phyloP scores from a whole-genome alignment of 2,113 vertebrate genomes.

The Taurulus bubalis region DNA sequence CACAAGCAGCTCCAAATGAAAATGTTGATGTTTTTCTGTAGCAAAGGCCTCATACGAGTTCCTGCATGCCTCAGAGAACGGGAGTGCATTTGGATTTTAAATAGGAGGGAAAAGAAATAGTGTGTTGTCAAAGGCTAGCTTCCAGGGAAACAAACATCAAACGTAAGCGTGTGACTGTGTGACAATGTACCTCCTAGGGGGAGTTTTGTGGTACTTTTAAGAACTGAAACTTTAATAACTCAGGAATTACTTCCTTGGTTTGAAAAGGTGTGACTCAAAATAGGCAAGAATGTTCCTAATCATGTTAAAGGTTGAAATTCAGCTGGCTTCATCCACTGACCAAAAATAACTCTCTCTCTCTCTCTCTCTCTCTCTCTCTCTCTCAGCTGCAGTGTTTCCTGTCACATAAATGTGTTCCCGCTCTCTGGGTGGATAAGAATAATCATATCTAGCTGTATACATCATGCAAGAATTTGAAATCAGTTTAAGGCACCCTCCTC shows the following conservation, averaged over 20 bases:
- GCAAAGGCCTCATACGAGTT: constrained; percentile 19
- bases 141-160: constrained; percentile 69
- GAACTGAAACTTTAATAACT: constrained; percentile 51
- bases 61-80: constrained; percentile 31
- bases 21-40: constrained; percentile 32
- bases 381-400: constrained; percentile 39
- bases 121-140: constrained; percentile 57
- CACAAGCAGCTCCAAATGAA: constrained; percentile 41
- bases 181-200: constrained; percentile 57
- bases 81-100: constrained; percentile 52
- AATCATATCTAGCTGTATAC: constrained; percentile 42
- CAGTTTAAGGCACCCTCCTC: constrained; percentile 60
- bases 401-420: constrained; percentile 52
- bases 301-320: constrained; percentile 53
- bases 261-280: constrained; percentile 43
- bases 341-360: constrained; percentile 51
- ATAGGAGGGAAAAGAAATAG: constrained; percentile 38
- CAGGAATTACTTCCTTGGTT: constrained; percentile 42
- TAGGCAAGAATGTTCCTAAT: constrained; percentile 37
- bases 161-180: constrained; percentile 22
- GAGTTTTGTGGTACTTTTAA: constrained; percentile 53
- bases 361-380: not conserved
- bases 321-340: constrained; percentile 51
- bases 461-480: constrained; percentile 57
- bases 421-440: constrained; percentile 59